These are phyloP conservation scores for Gavia stellata DNA, from an alignment of 2,113 vertebrate genomes.

Conservation along the genomic window DNA sequence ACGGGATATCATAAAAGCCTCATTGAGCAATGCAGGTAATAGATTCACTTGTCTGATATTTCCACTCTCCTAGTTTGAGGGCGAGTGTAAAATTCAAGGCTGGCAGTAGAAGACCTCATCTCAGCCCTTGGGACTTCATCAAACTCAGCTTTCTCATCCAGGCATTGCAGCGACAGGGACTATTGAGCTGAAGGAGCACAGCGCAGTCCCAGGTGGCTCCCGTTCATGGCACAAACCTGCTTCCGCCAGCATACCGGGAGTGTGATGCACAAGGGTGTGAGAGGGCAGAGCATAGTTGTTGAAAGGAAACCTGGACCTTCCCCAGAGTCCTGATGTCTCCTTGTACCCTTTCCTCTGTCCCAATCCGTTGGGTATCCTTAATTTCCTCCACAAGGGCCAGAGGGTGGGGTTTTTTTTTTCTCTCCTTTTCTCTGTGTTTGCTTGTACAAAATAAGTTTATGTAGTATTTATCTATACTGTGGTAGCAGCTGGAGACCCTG, in stretches of 20 bases:
- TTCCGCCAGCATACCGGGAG: accelerated
- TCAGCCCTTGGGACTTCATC: not conserved
- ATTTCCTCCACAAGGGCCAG: not conserved
- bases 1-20: conserved; percentile 9
- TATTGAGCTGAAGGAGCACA: not conserved
- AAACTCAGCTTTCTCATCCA: not conserved
- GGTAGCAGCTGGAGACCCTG: not conserved
- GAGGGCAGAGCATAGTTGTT: not conserved
- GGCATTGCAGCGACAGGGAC: not conserved
- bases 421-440: not conserved
- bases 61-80: not conserved
- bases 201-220: not conserved
- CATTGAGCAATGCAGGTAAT: conserved; percentile 30
- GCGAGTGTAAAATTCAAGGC: not conserved
- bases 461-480: not conserved
- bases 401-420: accelerated
- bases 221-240: not conserved
- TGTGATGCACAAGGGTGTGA: not conserved
- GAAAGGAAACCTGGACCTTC: not conserved
- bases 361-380: accelerated
- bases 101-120: not conserved
- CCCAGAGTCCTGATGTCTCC: not conserved
- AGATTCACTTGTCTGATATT: conserved; percentile 11
- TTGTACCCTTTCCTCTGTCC: not conserved
- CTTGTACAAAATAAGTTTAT: not conserved